These are phyloP conservation scores for Xenopus laevis DNA, from an alignment of 2,113 vertebrate species.

Conservation along the genomic window DNA sequence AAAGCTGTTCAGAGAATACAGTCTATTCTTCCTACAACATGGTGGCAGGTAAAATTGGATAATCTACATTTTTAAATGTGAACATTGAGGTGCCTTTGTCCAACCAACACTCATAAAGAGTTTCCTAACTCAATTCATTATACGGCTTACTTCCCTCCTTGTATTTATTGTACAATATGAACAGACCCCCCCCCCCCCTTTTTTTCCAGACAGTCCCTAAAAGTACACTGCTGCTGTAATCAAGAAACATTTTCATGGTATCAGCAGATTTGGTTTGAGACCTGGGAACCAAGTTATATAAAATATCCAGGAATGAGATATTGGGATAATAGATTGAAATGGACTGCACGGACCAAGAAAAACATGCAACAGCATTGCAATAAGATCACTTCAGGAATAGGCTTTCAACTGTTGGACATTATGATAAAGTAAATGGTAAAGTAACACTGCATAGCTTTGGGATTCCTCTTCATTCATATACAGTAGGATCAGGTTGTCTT, in stretches of 20 bases:
- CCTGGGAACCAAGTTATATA: conserved; percentile 48
- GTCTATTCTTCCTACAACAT: conserved; percentile 34
- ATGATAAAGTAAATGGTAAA: not conserved
- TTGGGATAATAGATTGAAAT: conserved; percentile 58
- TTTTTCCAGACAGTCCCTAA: not conserved
- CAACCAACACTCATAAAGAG: conserved; percentile 22
- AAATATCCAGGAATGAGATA: conserved; percentile 46
- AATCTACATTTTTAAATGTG: conserved; percentile 20
- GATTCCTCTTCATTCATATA: not conserved
- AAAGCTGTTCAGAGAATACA: conserved; percentile 39
- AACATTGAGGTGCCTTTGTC: conserved; percentile 43
- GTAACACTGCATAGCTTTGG: not conserved
- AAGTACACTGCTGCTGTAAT: conserved; percentile 53
- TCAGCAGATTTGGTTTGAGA: conserved; percentile 49
- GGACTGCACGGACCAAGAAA: conserved; percentile 28
- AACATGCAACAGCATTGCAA: conserved; percentile 36
- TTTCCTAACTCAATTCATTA: conserved; percentile 17
- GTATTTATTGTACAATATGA: conserved; percentile 4
- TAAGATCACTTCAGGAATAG: conserved; percentile 24
- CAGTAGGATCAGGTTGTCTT: not conserved
- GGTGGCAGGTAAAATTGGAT: conserved; percentile 38
- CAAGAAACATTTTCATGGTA: conserved; percentile 50
- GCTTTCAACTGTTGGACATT: not conserved
- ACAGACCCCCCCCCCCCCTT: too few relatives aligned
- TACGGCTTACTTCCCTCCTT: not conserved